Base-by-base conservation (phyloP, 92 coral and sea anemone species). In the Epizoanthus ramosus region DNA sequence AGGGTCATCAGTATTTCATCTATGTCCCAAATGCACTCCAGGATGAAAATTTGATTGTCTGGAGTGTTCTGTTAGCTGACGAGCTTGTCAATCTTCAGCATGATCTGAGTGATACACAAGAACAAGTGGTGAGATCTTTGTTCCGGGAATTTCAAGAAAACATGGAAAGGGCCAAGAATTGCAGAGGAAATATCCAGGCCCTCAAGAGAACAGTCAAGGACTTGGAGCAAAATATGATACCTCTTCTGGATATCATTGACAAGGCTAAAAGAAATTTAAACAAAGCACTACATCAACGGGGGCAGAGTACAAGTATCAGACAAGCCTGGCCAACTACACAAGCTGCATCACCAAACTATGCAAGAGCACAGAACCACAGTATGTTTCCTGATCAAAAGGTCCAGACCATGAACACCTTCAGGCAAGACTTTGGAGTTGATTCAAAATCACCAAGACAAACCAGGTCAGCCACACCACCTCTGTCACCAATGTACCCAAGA, bases 41-140 rank as follows among this genome's bases (percentile, higher is more conserved):
- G 35, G 88, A 88, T 17, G 80, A 85, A 52, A 21, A 85, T 67
- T 45, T 91, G 83, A 87, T 88, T 35, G 79, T 81, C 43, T 91
- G 94, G 92, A 84, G 86, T 73, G 89, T 88, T 12, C 22, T 91
- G 18, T 63, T 91, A 43, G 94, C 94, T 0, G 89, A 81, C 31
- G 84, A 91, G 83, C 28, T 91, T 74, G 85, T 43, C 12, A 58
- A 25, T 23, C 12, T 85, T 53, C 70, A 70, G 13, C 84, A 83
- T 10, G 92, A 86, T 14, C 68, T 91, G 18, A 58, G 64, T 14
- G 74, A 85, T 31, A 65, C 39, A 4, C 63, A 91, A 60, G 21
- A 13, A 16, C 14, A 76, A 4, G 85, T 8, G 12, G 52, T 88
- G 73, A n/a, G 22, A 19, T n/a, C 41, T 10, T 35, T 88, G 41